Percentiles rank a stretch among this genome's conserved stretches.
phyloP scores from a whole-genome alignment of 2,797 vertebrate genomes.

The Myripristis murdjan region DNA sequence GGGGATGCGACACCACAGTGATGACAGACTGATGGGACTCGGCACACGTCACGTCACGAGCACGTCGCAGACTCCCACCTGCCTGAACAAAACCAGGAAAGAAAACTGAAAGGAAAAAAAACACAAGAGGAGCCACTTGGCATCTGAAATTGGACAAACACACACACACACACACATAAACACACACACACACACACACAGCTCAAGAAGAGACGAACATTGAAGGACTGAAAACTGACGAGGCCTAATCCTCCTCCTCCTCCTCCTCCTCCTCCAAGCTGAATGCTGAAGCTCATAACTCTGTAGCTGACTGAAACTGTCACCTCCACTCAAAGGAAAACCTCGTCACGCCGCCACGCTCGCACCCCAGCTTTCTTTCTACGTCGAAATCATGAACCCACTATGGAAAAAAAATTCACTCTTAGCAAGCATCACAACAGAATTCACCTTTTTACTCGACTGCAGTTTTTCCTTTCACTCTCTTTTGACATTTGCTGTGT shows the following conservation, averaged over 20 bases:
- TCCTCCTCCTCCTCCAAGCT: conserved; percentile 33
- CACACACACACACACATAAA: conserved; percentile 3
- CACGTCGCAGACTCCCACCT: conserved; percentile 38
- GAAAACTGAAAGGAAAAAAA: conserved; percentile 10
- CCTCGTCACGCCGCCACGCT: conserved; percentile 51
- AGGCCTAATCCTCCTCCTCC: conserved; percentile 39
- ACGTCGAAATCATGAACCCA: conserved; percentile 67
- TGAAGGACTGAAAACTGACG: conserved; percentile 45
- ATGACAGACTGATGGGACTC: conserved; percentile 42
- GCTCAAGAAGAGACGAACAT: conserved; percentile 38
- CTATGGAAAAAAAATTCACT: conserved; percentile 47
- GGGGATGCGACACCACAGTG: conserved; percentile 90
- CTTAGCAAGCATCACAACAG: conserved; percentile 27
- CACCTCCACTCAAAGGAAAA: conserved; percentile 49
- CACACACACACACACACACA: conserved; percentile 18
- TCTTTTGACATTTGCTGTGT: conserved; percentile 56
- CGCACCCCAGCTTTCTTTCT: conserved; percentile 58
- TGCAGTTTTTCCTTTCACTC: conserved; percentile 23
- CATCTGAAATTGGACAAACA: conserved; percentile 31
- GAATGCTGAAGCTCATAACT: conserved; percentile 40
- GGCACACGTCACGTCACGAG: conserved; percentile 37
- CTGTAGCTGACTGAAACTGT: conserved; percentile 46
- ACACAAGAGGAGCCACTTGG: not conserved
- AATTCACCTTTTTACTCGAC: conserved; percentile 45
- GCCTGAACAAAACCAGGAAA: conserved; percentile 51